Percentiles rank a stretch among this genome's conserved stretches.
phyloP scores from a whole-genome alignment of 2,888 invertebrate genomes.

The Drosophila mimetica region DNA sequence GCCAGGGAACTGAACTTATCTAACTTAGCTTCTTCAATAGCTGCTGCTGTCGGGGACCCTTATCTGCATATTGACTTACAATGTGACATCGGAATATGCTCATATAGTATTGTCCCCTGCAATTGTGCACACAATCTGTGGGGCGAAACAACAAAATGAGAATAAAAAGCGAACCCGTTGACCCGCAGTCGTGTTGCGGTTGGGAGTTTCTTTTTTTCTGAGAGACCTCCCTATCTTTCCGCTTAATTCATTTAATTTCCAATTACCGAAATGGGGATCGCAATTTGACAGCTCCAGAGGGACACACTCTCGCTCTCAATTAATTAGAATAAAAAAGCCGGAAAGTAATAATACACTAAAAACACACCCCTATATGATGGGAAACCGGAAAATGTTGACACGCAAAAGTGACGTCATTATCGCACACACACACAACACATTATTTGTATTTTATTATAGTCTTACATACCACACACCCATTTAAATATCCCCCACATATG shows the following conservation, averaged over 20 bases:
- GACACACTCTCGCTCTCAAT: conserved; percentile 43
- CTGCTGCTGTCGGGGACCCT: conserved; percentile 28
- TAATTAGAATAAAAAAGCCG: conserved; percentile 46
- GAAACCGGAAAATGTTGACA: conserved; percentile 45
- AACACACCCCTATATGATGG: conserved; percentile 25
- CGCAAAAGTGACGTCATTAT: conserved; percentile 46
- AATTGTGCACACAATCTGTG: conserved; percentile 32
- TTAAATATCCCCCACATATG: background rate
- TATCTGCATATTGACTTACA: conserved; percentile 36
- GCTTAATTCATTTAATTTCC: conserved; percentile 70
- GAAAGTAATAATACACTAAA: conserved; percentile 5
- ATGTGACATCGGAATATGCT: conserved; percentile 12
- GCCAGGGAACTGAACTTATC: conserved; percentile 38
- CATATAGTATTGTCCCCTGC: conserved; percentile 23
- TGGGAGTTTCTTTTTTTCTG: conserved; percentile 11
- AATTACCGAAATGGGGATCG: conserved; percentile 48
- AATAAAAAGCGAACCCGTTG: conserved; percentile 45
- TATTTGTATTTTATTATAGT: conserved; percentile 1
- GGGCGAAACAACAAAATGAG: background rate
- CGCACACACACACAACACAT: conserved; percentile 6
- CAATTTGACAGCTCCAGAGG: conserved; percentile 21
- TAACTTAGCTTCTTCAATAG: conserved; percentile 15
- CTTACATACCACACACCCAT: background rate
- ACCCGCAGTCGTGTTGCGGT: conserved; percentile 47
- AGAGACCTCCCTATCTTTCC: conserved; percentile 35